Percentiles rank a stretch among this genome's conserved stretches.
phyloP scores from a whole-genome alignment of 2,888 invertebrate genomes.

The Petrolisthes manimaculis region DNA sequence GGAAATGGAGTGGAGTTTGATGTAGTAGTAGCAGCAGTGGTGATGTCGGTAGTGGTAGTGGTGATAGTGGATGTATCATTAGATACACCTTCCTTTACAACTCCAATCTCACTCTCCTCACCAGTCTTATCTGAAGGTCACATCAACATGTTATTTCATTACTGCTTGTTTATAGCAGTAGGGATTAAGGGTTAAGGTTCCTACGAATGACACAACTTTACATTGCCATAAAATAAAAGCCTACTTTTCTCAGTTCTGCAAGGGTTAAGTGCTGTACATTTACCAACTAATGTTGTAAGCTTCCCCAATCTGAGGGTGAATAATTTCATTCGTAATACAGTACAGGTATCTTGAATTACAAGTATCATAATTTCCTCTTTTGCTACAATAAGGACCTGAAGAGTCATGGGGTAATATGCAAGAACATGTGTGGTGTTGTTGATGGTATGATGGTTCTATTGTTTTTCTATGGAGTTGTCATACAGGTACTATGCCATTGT shows the following conservation, averaged over 20 bases:
- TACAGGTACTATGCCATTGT: no score
- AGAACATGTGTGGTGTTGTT: no score
- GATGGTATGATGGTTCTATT: no score
- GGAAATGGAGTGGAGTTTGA: not conserved
- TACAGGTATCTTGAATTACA: no score
- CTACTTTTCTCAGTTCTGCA: not conserved
- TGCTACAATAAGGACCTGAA: no score
- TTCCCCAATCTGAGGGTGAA: no score
- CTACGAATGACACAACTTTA: not conserved
- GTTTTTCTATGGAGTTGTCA: no score
- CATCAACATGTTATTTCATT: not conserved
- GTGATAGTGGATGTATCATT: not conserved
- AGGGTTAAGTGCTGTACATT: no score
- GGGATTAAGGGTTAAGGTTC: not conserved
- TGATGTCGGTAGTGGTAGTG: not conserved
- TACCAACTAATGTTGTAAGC: no score
- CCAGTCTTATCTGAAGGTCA: not conserved
- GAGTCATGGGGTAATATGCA: no score
- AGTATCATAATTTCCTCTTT: no score
- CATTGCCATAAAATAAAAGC: not conserved
- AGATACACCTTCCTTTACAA: not conserved
- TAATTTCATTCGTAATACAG: no score
- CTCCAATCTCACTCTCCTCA: not conserved
- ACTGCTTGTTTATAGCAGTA: not conserved
- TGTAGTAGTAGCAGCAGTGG: constrained; percentile 14